phyloP scores from a whole-genome alignment of 2,888 invertebrate species.

The Campoplex capitator region DNA sequence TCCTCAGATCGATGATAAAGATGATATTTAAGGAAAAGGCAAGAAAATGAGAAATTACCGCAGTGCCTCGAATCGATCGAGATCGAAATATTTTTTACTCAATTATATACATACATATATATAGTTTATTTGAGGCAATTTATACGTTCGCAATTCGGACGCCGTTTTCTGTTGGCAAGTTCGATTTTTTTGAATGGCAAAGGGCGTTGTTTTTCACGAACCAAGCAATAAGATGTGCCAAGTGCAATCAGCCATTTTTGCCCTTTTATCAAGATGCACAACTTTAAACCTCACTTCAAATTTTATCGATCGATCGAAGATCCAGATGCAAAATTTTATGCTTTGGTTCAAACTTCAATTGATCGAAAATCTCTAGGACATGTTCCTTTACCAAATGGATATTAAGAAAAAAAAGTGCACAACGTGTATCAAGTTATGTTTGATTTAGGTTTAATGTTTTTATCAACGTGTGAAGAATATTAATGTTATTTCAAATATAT shows the following conservation, averaged over 20 bases:
- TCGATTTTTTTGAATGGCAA: slow-evolving; percentile 34
- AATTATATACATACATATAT: slow-evolving; percentile 48
- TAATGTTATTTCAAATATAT: slow-evolving; percentile 58
- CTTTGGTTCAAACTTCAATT: background rate
- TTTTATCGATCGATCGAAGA: background rate
- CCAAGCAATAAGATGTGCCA: slow-evolving; percentile 62
- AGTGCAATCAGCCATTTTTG: slow-evolving; percentile 62
- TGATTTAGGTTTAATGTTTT: slow-evolving; percentile 39
- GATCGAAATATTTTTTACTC: slow-evolving; percentile 58
- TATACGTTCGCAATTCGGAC: slow-evolving; percentile 46
- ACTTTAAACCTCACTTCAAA: slow-evolving; percentile 8
- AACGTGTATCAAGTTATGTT: slow-evolving; percentile 58
- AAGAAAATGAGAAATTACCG: slow-evolving; percentile 11
- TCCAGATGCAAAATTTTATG: slow-evolving; percentile 53
- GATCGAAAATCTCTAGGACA: background rate
- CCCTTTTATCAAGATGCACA: slow-evolving; percentile 46
- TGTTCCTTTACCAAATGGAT: slow-evolving; percentile 35
- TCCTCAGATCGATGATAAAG: slow-evolving; percentile 34
- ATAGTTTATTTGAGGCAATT: slow-evolving; percentile 63
- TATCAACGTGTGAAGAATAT: slow-evolving; percentile 31
- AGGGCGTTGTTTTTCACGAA: slow-evolving; percentile 42
- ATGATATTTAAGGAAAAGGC: slow-evolving; percentile 21
- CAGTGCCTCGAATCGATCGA: slow-evolving; percentile 57
- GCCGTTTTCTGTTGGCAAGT: slow-evolving; percentile 57
- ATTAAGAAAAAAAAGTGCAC: slow-evolving; percentile 13